A percentile compares a stretch with the other conserved stretches of the same genome.
Conservation (phyloP, 2,888 invertebrate species). For the Pristionchus mayeri region DNA sequence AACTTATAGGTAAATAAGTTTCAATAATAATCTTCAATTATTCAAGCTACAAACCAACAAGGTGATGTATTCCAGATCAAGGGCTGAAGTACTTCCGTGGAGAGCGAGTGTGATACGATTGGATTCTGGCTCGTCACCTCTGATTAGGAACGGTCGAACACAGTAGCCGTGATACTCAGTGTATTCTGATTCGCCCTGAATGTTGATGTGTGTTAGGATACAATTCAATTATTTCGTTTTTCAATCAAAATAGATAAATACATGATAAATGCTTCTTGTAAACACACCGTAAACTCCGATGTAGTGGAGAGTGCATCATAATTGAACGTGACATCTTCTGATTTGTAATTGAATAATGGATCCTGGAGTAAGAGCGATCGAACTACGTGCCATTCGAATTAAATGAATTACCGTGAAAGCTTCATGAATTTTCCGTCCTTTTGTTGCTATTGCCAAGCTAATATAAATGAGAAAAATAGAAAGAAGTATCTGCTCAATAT, state of each 20-base stretch:
- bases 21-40: neutral
- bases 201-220: too few species aligned
- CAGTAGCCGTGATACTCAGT: slow-evolving; percentile 28
- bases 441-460: neutral
- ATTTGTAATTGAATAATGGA: slow-evolving; percentile 27
- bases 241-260: neutral
- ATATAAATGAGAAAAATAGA: neutral
- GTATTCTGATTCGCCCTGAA: neutral
- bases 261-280: too few species aligned
- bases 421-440: neutral
- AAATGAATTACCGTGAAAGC: neutral
- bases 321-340: slow-evolving; percentile 4
- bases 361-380: too few species aligned
- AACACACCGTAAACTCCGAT: neutral
- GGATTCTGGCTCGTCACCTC: neutral
- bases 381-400: too few species aligned
- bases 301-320: neutral
- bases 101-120: slow-evolving; percentile 8
- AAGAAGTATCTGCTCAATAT: neutral
- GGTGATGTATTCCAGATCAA: slow-evolving; percentile 20
- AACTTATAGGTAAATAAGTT: neutral
- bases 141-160: slow-evolving; percentile 21
- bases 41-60: neutral
- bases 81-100: neutral
- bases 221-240: too few species aligned